Conservation (phyloP, 2,888 invertebrate species). For the Eilema sororculum region DNA sequence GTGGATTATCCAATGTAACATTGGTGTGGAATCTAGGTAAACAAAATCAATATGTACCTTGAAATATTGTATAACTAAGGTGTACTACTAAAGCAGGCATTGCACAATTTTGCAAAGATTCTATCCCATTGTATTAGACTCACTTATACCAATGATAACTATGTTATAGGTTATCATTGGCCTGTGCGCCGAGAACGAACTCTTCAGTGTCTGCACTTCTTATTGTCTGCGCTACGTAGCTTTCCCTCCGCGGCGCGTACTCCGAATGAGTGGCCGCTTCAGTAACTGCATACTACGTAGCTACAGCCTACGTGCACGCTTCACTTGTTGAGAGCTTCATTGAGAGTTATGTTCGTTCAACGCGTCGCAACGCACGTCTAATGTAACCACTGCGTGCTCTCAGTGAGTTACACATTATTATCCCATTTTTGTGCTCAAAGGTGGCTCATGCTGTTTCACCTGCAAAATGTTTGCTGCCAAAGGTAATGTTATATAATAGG, state of each 20-base stretch:
- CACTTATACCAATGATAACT: slow-evolving; percentile 87
- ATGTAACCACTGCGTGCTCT: slow-evolving; percentile 86
- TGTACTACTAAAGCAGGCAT: slow-evolving; percentile 1
- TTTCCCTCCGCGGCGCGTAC: slow-evolving; percentile 84
- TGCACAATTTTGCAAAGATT: slow-evolving; percentile 63
- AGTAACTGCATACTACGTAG: slow-evolving; percentile 83
- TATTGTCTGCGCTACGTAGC: slow-evolving; percentile 87
- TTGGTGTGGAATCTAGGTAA: slow-evolving; percentile 61
- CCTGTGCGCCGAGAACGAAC: slow-evolving; percentile 86
- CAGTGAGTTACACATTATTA: slow-evolving; percentile 86
- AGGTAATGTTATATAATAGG: slow-evolving; percentile 52
- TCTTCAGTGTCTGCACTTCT: slow-evolving; percentile 86
- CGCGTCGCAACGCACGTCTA: slow-evolving; percentile 80
- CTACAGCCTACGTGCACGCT: slow-evolving; percentile 83
- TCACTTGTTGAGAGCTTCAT: slow-evolving; percentile 80
- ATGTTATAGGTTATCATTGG: slow-evolving; percentile 88
- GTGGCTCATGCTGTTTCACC: slow-evolving; percentile 62
- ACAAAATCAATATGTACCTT: background rate
- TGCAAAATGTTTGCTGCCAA: slow-evolving; percentile 34
- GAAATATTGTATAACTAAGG: background rate
- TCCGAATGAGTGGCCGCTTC: slow-evolving; percentile 81
- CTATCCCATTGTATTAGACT: slow-evolving; percentile 74
- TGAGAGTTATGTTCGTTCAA: slow-evolving; percentile 81
- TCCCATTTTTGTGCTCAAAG: slow-evolving; percentile 78
- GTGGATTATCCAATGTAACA: slow-evolving; percentile 32